Evolutionary conservation across 2,113 vertebrate species (phyloP).

Genomic region (Plecturocebus donacophilus): DNA sequence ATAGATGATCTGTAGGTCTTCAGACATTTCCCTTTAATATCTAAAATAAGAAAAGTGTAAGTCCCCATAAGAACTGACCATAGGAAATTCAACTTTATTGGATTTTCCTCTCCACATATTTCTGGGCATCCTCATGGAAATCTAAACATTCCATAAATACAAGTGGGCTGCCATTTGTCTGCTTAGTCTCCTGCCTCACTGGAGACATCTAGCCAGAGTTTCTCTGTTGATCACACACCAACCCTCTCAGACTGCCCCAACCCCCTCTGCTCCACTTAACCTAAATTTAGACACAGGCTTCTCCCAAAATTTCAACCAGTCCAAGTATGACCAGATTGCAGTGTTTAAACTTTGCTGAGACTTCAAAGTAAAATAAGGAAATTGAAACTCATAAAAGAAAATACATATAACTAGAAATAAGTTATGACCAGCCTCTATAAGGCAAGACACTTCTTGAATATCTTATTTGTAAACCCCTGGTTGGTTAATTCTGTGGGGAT

Average conservation of each 20-base stretch:
- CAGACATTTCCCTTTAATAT: background rate
- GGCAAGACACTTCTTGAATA: background rate
- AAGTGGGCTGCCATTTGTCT: background rate
- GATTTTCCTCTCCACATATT: background rate
- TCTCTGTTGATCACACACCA: background rate
- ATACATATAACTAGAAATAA: background rate
- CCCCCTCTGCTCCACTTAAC: background rate
- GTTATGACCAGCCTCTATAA: background rate
- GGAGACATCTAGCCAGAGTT: background rate
- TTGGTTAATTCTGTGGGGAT: background rate
- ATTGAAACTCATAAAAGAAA: background rate
- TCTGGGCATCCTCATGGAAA: conserved; percentile 23
- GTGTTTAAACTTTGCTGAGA: background rate
- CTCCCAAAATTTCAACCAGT: background rate
- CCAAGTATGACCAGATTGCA: background rate
- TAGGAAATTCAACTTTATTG: background rate
- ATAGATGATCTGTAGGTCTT: background rate
- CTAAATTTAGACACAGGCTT: background rate
- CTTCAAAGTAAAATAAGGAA: background rate
- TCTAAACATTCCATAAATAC: background rate
- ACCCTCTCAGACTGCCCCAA: background rate
- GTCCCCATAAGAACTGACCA: background rate
- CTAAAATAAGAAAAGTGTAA: conserved; percentile 5
- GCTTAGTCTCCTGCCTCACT: background rate
- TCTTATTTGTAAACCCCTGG: background rate